These are phyloP conservation scores for Acanthopagrus latus DNA, from an alignment of 2,797 vertebrate genomes.

Conservation along the genomic window DNA sequence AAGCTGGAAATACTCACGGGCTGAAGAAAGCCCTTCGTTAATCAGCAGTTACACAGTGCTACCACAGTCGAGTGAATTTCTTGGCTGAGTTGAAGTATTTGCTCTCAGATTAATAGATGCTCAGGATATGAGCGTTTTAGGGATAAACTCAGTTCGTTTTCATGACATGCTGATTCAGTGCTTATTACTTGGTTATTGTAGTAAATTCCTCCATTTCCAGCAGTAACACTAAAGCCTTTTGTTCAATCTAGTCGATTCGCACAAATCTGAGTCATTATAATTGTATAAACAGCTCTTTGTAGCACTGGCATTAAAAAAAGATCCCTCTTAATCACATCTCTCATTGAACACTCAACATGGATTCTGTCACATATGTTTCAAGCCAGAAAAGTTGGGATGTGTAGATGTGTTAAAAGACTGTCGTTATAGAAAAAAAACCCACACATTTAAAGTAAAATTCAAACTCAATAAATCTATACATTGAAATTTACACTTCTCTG, in stretches of 20 bases:
- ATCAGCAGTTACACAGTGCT: background rate
- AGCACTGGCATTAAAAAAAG: background rate
- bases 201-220: background rate
- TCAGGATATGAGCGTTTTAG: background rate
- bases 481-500: background rate
- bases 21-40: conserved; percentile 4
- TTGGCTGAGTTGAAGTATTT: conserved; percentile 30
- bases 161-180: background rate
- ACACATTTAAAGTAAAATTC: background rate
- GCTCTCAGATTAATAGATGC: conserved; percentile 17
- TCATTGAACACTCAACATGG: background rate
- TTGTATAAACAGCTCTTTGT: background rate
- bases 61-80: conserved; percentile 19
- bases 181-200: background rate
- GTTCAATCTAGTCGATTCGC: background rate
- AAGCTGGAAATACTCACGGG: conserved; percentile 26
- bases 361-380: background rate
- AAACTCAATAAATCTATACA: background rate
- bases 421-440: background rate
- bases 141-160: background rate
- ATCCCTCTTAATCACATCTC: background rate
- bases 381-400: background rate
- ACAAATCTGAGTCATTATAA: background rate
- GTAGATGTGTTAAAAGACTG: background rate
- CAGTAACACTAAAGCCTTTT: background rate